Conservation (phyloP, 2,113 vertebrate species). For the Ammodytes marinus region DNA sequence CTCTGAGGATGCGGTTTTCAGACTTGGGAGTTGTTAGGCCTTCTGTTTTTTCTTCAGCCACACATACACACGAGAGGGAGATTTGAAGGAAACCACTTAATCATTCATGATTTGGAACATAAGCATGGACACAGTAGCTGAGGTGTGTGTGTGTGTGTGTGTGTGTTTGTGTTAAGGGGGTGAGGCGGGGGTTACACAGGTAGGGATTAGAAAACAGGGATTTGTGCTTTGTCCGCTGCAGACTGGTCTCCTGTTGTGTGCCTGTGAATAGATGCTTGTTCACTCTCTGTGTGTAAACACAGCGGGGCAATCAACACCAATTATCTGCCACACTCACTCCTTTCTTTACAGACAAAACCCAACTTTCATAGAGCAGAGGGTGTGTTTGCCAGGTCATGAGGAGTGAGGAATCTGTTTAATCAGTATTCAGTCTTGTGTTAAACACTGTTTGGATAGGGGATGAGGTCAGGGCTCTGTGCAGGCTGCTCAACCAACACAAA, state of each 20-base stretch:
- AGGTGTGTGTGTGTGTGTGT: slow-evolving; percentile 20
- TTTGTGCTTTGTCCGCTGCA: slow-evolving; percentile 58
- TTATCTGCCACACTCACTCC: slow-evolving; percentile 31
- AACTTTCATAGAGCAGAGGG: background rate
- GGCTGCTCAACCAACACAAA: too few species aligned
- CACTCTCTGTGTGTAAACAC: slow-evolving; percentile 41
- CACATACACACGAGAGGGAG: slow-evolving; percentile 35
- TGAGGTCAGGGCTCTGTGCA: background rate
- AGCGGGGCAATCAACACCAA: slow-evolving; percentile 19
- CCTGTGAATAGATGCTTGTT: slow-evolving; percentile 69
- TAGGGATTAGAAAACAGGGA: slow-evolving; percentile 54
- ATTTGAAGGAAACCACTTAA: slow-evolving; percentile 63
- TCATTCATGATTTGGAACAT: slow-evolving; percentile 54
- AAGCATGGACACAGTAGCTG: slow-evolving; percentile 27
- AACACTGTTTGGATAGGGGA: background rate
- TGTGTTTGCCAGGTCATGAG: background rate
- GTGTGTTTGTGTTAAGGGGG: slow-evolving; percentile 3
- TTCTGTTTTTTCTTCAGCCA: slow-evolving; percentile 47
- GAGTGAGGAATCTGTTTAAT: slow-evolving; percentile 13
- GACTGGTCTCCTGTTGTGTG: slow-evolving; percentile 61
- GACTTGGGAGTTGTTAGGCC: background rate
- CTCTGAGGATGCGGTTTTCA: background rate
- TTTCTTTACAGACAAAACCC: background rate
- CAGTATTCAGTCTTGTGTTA: background rate
- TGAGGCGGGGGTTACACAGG: slow-evolving; percentile 19